Evolutionary conservation across 1,140 invertebrate species (phyloP).

Genomic region (Adelges cooleyi): DNA sequence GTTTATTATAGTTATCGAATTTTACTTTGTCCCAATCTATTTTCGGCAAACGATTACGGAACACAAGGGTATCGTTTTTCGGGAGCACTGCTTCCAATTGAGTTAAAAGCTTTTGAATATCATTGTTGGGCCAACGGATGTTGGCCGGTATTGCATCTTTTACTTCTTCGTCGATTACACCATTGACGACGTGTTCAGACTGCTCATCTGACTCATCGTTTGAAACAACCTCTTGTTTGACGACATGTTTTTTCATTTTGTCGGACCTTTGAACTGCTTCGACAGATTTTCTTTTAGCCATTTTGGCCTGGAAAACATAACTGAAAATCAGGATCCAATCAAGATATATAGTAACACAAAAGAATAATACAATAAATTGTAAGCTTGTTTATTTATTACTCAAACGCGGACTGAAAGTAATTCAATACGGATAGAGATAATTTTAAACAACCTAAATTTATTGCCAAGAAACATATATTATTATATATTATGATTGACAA

Average conservation of each 20-base stretch:
- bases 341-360: too few species aligned
- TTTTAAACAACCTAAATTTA: too few species aligned
- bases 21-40: constrained; percentile 2
- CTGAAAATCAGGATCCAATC: too few species aligned
- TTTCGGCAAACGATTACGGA: neutral
- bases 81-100: neutral
- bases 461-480: too few species aligned
- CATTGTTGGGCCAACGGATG: constrained; percentile 12
- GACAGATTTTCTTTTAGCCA: constrained; percentile 14
- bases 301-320: constrained; percentile 10
- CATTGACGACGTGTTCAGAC: constrained; percentile 12
- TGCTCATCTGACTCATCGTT: constrained; percentile 17
- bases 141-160: constrained; percentile 4
- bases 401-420: too few species aligned
- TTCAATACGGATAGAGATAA: too few species aligned
- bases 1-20: constrained; percentile 15
- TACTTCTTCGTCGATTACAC: neutral
- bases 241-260: constrained; percentile 10
- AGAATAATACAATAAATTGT: too few species aligned
- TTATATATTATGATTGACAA: too few species aligned
- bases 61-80: neutral
- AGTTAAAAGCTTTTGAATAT: constrained; percentile 6
- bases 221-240: neutral
- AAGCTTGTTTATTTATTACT: too few species aligned
- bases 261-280: neutral